Conservation (phyloP, 53 echinoderm and acorn worm genomes). For the Crossaster papposus region DNA sequence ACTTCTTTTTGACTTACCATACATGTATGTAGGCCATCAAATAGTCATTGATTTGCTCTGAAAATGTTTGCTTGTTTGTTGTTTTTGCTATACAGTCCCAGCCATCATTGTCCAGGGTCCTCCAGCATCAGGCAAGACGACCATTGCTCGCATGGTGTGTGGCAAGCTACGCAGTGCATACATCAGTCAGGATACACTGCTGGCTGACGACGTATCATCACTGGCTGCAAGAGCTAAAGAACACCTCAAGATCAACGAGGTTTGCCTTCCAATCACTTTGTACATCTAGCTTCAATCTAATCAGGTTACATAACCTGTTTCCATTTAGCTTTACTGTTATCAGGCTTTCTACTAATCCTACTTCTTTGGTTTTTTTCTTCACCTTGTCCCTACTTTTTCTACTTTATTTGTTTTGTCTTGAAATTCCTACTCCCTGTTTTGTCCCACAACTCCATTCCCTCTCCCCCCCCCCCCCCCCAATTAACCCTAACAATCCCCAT, state of each 20-base stretch:
- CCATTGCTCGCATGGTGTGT: constrained; percentile 87
- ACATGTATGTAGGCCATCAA: no score
- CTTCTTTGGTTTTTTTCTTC: no score
- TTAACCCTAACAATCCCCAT: no score
- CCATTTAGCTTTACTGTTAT: not conserved
- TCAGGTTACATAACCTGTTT: not conserved
- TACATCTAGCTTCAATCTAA: not conserved
- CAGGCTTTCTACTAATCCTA: no score
- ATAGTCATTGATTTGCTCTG: not conserved
- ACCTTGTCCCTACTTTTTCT: no score
- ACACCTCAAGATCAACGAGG: constrained; percentile 79
- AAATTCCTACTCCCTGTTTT: no score
- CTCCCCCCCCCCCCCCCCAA: no score
- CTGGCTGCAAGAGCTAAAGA: constrained; percentile 87
- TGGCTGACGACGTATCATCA: constrained; percentile 92
- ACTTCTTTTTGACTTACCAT: no score
- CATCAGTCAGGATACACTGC: constrained; percentile 87
- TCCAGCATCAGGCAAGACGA: constrained; percentile 95
- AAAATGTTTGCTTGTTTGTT: not conserved
- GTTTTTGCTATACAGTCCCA: constrained; percentile 70
- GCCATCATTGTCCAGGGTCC: constrained; percentile 93
- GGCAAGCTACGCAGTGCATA: constrained; percentile 89
- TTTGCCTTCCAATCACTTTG: constrained; percentile 15
- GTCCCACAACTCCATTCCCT: no score
- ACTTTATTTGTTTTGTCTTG: no score